Conservation (phyloP, 2,113 vertebrate genomes). For the Pteruthius melanotis region DNA sequence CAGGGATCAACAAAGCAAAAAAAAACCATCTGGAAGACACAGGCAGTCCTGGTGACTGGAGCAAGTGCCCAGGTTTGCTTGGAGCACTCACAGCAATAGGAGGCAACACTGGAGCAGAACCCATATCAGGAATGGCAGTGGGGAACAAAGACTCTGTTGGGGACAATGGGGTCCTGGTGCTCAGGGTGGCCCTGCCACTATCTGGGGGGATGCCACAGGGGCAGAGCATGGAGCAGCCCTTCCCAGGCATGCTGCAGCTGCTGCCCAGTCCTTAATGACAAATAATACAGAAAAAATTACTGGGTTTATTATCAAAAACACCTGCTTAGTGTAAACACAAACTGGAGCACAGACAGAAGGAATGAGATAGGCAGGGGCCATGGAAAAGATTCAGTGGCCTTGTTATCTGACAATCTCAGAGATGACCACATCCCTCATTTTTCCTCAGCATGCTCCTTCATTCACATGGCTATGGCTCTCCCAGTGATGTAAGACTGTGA, state of each 20-base stretch:
- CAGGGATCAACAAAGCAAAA: not conserved
- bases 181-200: not conserved
- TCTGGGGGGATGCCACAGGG: not conserved
- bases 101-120: not conserved
- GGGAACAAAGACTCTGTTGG: not conserved
- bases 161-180: not conserved
- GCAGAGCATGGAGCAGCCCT: not conserved
- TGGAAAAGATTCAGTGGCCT: not conserved
- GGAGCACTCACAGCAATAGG: not conserved
- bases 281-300: not conserved
- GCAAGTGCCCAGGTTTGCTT: not conserved
- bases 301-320: not conserved
- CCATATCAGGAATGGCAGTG: fast-evolving
- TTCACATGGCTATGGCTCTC: not conserved
- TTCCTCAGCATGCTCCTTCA: not conserved
- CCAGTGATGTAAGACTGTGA: not conserved
- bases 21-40: not conserved
- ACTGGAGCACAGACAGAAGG: not conserved
- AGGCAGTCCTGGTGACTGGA: not conserved
- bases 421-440: not conserved
- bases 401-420: not conserved
- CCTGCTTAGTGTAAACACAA: not conserved
- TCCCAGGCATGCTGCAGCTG: not conserved
- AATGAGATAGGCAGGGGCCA: not conserved
- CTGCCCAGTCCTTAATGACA: not conserved